Base-by-base conservation (phyloP, 2,113 vertebrate species). In the Mustelus asterias region DNA sequence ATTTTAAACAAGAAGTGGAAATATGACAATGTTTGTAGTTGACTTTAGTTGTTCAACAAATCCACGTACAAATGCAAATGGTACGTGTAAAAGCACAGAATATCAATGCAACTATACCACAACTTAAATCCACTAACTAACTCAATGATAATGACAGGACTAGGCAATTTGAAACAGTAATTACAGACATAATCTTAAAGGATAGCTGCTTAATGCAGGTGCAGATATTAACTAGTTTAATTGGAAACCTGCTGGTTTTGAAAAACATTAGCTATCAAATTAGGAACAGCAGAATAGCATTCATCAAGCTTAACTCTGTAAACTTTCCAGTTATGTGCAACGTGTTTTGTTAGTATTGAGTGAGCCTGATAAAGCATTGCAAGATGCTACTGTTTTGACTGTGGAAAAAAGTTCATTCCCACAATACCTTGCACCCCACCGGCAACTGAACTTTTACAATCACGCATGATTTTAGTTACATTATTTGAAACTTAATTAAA, bases 241-340 rank as follows among this genome's bases (percentile, higher is more conserved):
- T 54, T 54, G 69, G 94, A 95, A 72, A 95, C 41, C 67, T 95
- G 58, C 89, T 92, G 26, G 69, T 60, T 94, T 48, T 70, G 41
- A 69, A 26, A 22, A 95, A 72, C 26, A 54, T 72, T 72, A 33
- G 94, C 89, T 63, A 93, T 65, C 60, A 54, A 72, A 72, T 95
- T 41, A 76, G 67, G 20, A 95, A 44, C 67, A 72, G 94, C 44
- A 69, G 93, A 54, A 72, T 72, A 95, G 94, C 67, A 95, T 72
- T 76, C 94, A 95, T 72, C 44, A 48, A 95, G 67, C 94, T 63
- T 92, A 92, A 72, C n/a, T 95, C 94, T 95, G 94, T 95, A 70
- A 95, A 95, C 69, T 70, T 95, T 95, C 67, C 69, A 72, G 67
- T 95, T 72, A 44, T 95, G 69, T 95, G 69, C 94, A 70, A 95